Conservation (phyloP, 2,888 invertebrate genomes). For the Drosophila borealis region DNA sequence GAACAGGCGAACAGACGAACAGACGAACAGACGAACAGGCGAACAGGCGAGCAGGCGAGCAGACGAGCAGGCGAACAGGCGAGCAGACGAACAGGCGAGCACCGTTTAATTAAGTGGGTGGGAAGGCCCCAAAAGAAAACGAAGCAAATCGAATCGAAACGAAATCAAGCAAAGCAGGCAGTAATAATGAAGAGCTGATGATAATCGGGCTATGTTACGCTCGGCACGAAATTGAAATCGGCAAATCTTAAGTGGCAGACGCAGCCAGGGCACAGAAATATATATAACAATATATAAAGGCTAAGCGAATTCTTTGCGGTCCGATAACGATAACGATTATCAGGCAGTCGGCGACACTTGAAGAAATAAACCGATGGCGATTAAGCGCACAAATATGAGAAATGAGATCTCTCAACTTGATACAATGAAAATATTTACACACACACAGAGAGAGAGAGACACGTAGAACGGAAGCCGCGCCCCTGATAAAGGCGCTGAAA, state of each 20-base stretch:
- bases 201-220: constrained; percentile 42
- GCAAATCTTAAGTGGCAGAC: constrained; percentile 20
- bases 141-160: not conserved
- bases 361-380: constrained; percentile 66
- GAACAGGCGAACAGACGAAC: not conserved
- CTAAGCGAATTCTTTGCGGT: constrained; percentile 17
- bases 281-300: not conserved
- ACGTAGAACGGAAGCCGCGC: constrained; percentile 36
- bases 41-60: too few species aligned
- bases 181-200: constrained; percentile 38
- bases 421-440: constrained; percentile 30
- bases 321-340: constrained; percentile 69
- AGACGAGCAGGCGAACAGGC: too few species aligned
- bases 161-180: constrained; percentile 3
- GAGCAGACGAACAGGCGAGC: not conserved
- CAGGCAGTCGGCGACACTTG: constrained; percentile 48
- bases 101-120: constrained; percentile 73
- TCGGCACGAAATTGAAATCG: constrained; percentile 44
- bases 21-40: too few species aligned
- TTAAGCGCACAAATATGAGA: constrained; percentile 57
- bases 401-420: constrained; percentile 61
- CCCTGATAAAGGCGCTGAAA: constrained; percentile 44
- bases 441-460: not conserved
- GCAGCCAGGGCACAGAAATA: not conserved
- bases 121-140: constrained; percentile 30